Conservation (phyloP, 2,113 vertebrate species). For the Melospiza melodia region DNA sequence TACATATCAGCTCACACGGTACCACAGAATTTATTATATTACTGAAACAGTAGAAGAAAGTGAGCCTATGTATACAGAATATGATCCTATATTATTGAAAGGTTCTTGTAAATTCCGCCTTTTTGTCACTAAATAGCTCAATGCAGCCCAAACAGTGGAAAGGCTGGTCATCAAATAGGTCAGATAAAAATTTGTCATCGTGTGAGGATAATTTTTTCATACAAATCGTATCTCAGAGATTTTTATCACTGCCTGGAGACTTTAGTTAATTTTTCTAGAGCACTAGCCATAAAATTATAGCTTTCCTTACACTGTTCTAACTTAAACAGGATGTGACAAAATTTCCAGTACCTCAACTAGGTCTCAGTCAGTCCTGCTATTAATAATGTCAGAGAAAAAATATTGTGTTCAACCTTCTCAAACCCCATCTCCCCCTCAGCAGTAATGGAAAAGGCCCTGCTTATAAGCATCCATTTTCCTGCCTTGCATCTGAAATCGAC, state of each 20-base stretch:
- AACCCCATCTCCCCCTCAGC: rapidly evolving
- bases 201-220: not conserved
- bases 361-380: not conserved
- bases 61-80: not conserved
- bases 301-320: not conserved
- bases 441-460: not conserved
- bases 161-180: not conserved
- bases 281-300: not conserved
- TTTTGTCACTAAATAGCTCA: not conserved
- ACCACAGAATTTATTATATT: not conserved
- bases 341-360: not conserved
- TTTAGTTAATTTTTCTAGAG: not conserved
- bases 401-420: not conserved
- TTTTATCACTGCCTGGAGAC: not conserved
- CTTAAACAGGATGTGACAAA: not conserved
- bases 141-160: not conserved
- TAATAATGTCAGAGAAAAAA: not conserved
- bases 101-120: not conserved
- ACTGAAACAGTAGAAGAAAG: not conserved
- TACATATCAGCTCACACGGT: not conserved
- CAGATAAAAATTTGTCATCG: not conserved
- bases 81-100: not conserved
- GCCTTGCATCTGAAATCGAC: not conserved
- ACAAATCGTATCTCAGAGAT: not conserved
- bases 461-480: not conserved